These are phyloP conservation scores for Acinonyx jubatus DNA, from an alignment of 2,113 vertebrate genomes.

Conservation along the genomic window DNA sequence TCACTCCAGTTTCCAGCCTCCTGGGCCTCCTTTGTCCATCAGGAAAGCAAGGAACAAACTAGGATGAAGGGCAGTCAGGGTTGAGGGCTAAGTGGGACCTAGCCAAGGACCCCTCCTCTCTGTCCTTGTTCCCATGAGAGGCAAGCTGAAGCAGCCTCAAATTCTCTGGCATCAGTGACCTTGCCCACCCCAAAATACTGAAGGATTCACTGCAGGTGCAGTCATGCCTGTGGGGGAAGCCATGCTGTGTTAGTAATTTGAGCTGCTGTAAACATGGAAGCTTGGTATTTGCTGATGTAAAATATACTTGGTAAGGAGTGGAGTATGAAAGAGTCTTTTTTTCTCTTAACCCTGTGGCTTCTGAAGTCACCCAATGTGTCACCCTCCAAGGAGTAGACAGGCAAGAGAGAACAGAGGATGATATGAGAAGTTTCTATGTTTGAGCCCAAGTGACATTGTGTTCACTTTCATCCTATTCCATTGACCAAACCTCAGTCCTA, in stretches of 20 bases:
- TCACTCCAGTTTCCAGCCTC: not conserved
- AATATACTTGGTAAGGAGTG: not conserved
- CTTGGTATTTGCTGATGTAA: not conserved
- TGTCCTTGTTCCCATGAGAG: not conserved
- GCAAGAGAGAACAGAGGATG: not conserved
- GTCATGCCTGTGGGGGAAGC: rapidly evolving
- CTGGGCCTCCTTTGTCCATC: not conserved
- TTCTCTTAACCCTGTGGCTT: not conserved
- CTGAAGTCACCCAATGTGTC: not conserved
- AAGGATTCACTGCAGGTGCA: not conserved
- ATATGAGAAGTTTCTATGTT: not conserved
- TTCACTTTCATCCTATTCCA: not conserved
- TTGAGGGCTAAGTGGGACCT: no score
- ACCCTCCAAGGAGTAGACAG: rapidly evolving
- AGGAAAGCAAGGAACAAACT: not conserved
- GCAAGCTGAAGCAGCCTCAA: no score
- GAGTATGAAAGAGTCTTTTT: not conserved
- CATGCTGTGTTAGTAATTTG: rapidly evolving
- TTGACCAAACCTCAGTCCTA: not conserved
- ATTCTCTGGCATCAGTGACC: rapidly evolving
- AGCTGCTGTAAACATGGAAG: not conserved
- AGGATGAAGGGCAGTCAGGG: no score
- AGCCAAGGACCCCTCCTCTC: not conserved
- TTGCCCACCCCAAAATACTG: rapidly evolving
- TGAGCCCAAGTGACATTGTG: rapidly evolving